phyloP scores from a whole-genome alignment of 2,797 vertebrate genomes.

The Hypotaenidia philippensis region DNA sequence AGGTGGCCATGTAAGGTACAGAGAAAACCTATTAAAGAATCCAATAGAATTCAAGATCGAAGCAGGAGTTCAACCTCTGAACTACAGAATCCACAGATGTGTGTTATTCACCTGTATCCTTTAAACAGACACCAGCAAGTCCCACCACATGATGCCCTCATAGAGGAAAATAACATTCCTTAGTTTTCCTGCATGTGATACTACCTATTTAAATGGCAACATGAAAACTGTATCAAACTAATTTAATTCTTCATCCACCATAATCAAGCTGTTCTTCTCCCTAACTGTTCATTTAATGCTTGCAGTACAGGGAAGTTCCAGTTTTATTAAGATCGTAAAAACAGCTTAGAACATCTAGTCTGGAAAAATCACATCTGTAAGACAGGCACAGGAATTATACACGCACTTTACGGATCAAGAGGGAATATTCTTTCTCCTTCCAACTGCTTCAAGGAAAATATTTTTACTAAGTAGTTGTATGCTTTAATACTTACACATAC shows the following conservation, averaged over 20 bases:
- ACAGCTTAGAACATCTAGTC: neutral
- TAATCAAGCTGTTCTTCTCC: neutral
- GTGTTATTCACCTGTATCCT: rapidly evolving
- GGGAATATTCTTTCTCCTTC: neutral
- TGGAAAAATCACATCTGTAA: neutral
- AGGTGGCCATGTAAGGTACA: neutral
- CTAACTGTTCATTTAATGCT: neutral
- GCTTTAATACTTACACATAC: neutral
- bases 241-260: neutral
- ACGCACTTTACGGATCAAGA: neutral
- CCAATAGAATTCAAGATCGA: neutral
- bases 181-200: neutral
- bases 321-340: neutral
- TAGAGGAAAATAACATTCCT: rapidly evolving
- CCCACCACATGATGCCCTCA: neutral
- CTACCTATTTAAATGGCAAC: neutral
- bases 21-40: neutral
- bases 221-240: rapidly evolving
- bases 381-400: neutral
- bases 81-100: rapidly evolving
- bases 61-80: neutral
- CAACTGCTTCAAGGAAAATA: neutral
- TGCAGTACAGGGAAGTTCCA: neutral
- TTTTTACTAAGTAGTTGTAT: neutral
- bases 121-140: neutral